These are phyloP conservation scores for Hapalemur alaotrensis DNA, from an alignment of 2,797 vertebrate species.

Conservation along the genomic window DNA sequence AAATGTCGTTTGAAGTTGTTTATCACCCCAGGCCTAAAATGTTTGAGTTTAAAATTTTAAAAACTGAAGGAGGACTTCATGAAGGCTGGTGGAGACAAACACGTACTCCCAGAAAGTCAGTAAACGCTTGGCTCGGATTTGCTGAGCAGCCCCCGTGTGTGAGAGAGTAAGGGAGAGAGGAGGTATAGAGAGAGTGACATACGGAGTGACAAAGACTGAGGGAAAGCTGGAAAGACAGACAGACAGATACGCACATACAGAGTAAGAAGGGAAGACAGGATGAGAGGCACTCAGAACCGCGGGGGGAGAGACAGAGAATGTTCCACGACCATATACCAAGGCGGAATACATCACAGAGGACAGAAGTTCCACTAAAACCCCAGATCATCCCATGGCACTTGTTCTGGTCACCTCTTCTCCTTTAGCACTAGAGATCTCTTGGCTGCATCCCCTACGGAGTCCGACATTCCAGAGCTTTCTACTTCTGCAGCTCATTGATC, in stretches of 20 bases:
- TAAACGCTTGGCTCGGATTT: neutral
- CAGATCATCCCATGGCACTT: too few relatives aligned
- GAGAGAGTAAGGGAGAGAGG: neutral
- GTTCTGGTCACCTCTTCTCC: neutral
- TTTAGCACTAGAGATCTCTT: neutral
- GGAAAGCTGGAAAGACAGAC: neutral
- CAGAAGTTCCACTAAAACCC: neutral
- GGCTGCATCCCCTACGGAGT: too few relatives aligned
- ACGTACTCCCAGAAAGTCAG: neutral
- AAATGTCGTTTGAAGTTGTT: neutral
- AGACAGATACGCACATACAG: fast-evolving
- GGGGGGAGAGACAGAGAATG: neutral
- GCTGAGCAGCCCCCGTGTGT: neutral
- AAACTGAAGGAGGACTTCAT: neutral
- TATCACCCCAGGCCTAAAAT: neutral
- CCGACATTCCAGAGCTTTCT: neutral
- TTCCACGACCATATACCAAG: neutral
- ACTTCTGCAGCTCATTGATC: neutral
- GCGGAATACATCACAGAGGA: neutral
- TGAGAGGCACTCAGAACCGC: neutral
- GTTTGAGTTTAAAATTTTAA: neutral
- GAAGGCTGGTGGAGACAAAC: neutral
- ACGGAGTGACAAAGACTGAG: neutral
- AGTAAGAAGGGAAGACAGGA: neutral
- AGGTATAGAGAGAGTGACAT: neutral